phyloP scores from a whole-genome alignment of 2,888 invertebrate genomes.

The Tanypteryx hageni region DNA sequence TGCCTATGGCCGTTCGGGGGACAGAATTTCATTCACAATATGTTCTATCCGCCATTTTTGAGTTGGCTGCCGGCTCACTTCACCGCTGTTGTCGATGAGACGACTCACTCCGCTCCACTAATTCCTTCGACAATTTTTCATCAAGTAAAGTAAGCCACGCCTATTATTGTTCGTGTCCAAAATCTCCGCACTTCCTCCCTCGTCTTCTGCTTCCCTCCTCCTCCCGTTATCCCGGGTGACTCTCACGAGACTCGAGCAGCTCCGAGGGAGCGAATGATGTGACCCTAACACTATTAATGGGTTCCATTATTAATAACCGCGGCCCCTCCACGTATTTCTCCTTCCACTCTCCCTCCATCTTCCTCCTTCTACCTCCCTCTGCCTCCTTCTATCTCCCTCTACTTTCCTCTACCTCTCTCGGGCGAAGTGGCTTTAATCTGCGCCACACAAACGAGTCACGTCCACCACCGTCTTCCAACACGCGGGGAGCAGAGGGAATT shows the following conservation, averaged over 20 bases:
- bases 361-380: background rate
- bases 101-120: background rate
- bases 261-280: slow-evolving; percentile 24
- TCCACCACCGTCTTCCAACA: no score
- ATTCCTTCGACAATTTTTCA: background rate
- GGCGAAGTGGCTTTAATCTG: background rate
- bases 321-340: background rate
- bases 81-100: background rate
- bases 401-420: background rate
- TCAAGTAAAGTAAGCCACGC: background rate
- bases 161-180: background rate
- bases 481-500: no score
- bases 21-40: background rate
- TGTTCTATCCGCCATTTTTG: background rate
- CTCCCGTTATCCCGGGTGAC: background rate
- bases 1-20: background rate
- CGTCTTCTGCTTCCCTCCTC: background rate
- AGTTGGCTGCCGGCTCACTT: background rate
- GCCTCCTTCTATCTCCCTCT: background rate
- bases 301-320: slow-evolving; percentile 55
- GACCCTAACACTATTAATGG: slow-evolving; percentile 59
- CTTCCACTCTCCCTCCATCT: background rate
- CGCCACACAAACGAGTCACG: background rate
- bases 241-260: background rate
- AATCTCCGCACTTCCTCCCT: background rate